These are phyloP conservation scores for Stegodyphus dumicola DNA, from an alignment of 1,140 invertebrate genomes.

Conservation along the genomic window DNA sequence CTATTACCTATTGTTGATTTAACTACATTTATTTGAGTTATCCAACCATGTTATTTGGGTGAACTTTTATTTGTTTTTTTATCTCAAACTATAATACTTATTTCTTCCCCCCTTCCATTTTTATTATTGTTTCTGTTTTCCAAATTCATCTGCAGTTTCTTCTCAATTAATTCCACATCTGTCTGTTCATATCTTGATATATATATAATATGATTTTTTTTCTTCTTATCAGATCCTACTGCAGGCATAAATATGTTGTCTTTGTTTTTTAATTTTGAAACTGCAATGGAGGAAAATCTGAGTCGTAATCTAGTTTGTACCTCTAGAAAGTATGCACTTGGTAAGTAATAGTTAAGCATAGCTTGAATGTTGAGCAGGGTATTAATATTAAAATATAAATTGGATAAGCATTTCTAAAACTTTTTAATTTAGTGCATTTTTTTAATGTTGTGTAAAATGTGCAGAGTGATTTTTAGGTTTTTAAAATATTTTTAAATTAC, in stretches of 20 bases:
- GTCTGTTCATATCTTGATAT: background rate
- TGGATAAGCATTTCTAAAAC: no score
- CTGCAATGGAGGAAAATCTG: slow-evolving; percentile 81
- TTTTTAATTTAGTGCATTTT: slow-evolving; percentile 73
- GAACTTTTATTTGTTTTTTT: no score
- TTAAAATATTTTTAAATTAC: no score
- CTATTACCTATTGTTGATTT: no score
- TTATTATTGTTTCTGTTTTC: no score
- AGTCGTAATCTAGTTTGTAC: slow-evolving; percentile 72
- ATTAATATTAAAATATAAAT: no score
- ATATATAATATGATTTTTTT: background rate
- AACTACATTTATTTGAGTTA: no score
- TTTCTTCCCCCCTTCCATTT: no score
- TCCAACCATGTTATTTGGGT: no score
- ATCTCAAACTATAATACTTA: no score
- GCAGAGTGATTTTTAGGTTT: background rate
- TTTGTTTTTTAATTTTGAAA: slow-evolving; percentile 89
- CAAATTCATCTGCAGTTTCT: no score
- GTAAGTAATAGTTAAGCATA: slow-evolving; percentile 64
- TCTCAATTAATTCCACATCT: background rate
- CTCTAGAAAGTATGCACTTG: slow-evolving; percentile 70
- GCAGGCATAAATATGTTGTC: slow-evolving; percentile 73
- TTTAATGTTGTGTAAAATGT: slow-evolving; percentile 1
- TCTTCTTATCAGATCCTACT: slow-evolving; percentile 60
- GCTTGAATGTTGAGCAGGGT: no score